Base-by-base conservation (phyloP, 2,888 invertebrate genomes). In the Lithophane semibrunnea region DNA sequence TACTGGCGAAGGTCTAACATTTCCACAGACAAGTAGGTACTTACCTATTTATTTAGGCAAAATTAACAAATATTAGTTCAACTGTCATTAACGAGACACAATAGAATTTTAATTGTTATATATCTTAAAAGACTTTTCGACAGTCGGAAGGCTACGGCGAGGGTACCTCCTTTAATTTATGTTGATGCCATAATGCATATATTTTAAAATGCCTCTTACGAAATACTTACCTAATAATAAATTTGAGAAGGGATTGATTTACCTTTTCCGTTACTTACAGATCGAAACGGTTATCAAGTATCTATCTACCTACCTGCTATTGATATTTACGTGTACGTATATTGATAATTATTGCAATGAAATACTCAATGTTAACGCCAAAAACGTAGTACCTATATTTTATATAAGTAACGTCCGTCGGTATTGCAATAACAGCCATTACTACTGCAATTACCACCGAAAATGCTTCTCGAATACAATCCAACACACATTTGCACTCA, bases 401-500 rank as follows among this genome's bases (percentile, higher is more conserved):
- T 37, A 52, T 37, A 21, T 18, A 52, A 2, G 44, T 9, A 29
- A 1, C 7, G 13, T 61, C 9, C 13, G 13, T 61, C 9, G 8
- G n/a, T 8, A 81, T 64, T 64, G 13, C 18, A 75, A 24, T 44
- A 37, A 24, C 66, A 24, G 64, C 42, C 21, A 47, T 66, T 64
- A 82, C 5, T 10, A 18, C 1, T 24, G 24, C 47, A 63, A 80
- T 83, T 21, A 82, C 29, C 10, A 54, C 12, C 12, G 24, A 58
- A 78, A 83, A 58, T 64, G n/a, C 3, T 49, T 37, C 16, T 64
- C 37, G 58, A 75, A 72, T 60, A 71, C 21, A 82, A 74, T 73
- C 47, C 8, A 67, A 88, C 87, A 89, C 79, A 86, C 75, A 88
- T 89, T 83, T 81, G 75, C 86, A 89, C 89, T 91, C 76, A 86